These are phyloP conservation scores for Hippocampus barbouri DNA, from an alignment of 2,113 vertebrate genomes.

Conservation along the genomic window DNA sequence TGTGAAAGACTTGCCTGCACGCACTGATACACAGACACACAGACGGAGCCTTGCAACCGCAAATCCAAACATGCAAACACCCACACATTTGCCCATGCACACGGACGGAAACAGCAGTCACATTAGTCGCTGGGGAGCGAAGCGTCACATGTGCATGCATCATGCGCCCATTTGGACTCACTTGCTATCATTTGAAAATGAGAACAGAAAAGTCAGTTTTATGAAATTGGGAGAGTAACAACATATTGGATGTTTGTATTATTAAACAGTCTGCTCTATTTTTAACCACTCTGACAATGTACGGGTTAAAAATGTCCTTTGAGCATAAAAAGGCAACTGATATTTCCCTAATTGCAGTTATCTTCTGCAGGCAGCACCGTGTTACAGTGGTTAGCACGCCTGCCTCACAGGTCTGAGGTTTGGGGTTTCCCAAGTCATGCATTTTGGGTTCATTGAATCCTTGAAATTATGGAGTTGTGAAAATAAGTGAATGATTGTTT, in stretches of 20 bases:
- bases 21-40: conserved; percentile 20
- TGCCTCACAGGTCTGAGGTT: background rate
- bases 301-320: background rate
- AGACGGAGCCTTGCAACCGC: conserved; percentile 23
- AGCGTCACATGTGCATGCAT: background rate
- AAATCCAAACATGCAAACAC: conserved; percentile 28
- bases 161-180: background rate
- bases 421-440: background rate
- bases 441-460: background rate
- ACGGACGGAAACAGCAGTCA: conserved; percentile 1
- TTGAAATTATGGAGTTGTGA: background rate
- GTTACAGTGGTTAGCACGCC: background rate
- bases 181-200: background rate
- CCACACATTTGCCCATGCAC: conserved; percentile 33
- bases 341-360: background rate
- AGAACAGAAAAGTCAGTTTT: background rate
- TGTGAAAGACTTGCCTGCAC: conserved; percentile 35
- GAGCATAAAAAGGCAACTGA: background rate
- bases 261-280: background rate
- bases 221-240: background rate
- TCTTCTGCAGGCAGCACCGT: background rate
- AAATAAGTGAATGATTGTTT: background rate
- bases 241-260: background rate
- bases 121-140: conserved; percentile 1
- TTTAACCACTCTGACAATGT: background rate